These are phyloP conservation scores for Zaprionus kolodkinae DNA, from an alignment of 1,140 invertebrate genomes.

Conservation along the genomic window DNA sequence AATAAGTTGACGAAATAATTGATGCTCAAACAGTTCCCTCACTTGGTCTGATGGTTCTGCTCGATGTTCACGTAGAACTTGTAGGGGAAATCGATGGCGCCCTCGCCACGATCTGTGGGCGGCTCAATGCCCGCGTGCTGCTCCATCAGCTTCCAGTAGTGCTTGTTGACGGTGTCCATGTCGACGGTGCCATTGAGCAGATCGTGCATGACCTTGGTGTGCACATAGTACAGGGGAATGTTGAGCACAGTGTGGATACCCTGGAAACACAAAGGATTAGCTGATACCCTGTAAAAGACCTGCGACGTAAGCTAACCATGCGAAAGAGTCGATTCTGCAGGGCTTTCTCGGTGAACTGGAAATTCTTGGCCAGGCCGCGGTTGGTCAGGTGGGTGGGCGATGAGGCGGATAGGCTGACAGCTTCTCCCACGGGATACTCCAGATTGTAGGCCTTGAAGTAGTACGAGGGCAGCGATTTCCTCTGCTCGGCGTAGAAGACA, in stretches of 20 bases:
- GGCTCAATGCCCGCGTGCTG: conserved; percentile 87
- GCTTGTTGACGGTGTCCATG: conserved; percentile 85
- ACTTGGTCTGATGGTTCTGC: conserved; percentile 75
- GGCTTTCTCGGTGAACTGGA: conserved; percentile 57
- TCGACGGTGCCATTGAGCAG: conserved; percentile 69
- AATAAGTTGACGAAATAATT: background rate
- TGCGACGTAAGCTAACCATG: conserved; percentile 66
- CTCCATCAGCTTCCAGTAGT: conserved; percentile 86
- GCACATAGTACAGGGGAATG: conserved; percentile 75
- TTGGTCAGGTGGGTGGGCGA: conserved; percentile 86
- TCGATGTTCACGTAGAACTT: conserved; percentile 80
- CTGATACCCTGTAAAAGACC: background rate
- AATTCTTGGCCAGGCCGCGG: conserved; percentile 57
- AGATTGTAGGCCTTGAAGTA: conserved; percentile 86
- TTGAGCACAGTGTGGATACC: conserved; percentile 77
- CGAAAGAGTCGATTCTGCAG: conserved; percentile 85
- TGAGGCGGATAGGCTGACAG: conserved; percentile 87
- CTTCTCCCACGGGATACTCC: conserved; percentile 90
- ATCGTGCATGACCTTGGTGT: conserved; percentile 80
- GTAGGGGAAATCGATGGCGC: conserved; percentile 87
- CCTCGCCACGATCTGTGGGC: conserved; percentile 85
- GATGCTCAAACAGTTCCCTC: background rate
- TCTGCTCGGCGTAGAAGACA: conserved; percentile 90
- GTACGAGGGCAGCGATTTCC: conserved; percentile 86
- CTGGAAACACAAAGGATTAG: conserved; percentile 15